These are phyloP conservation scores for Mungos mungo DNA, from an alignment of 2,113 vertebrate species.

Conservation along the genomic window DNA sequence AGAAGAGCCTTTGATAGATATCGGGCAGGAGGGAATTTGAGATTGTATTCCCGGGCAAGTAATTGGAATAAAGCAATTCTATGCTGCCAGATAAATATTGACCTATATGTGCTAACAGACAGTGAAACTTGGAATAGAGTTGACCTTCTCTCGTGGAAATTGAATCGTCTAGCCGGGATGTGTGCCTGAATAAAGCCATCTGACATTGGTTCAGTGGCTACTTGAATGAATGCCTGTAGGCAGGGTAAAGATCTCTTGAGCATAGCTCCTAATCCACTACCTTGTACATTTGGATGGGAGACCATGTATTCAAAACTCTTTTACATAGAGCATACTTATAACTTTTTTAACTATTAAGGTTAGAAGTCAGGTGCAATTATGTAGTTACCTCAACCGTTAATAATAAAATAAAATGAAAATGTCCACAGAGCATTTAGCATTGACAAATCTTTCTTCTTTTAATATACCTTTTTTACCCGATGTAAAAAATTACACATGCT, in stretches of 20 bases:
- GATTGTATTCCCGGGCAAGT: slow-evolving; percentile 58
- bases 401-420: background rate
- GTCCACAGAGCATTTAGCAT: background rate
- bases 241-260: background rate
- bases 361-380: background rate
- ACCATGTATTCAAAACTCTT: background rate
- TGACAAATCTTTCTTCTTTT: background rate
- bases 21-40: slow-evolving; percentile 50
- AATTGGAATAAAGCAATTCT: slow-evolving; percentile 71
- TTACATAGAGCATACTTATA: background rate
- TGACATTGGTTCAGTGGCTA: background rate
- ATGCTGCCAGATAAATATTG: slow-evolving; percentile 60
- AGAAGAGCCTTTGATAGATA: slow-evolving; percentile 42
- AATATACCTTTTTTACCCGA: background rate
- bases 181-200: slow-evolving; percentile 29
- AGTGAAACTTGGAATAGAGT: slow-evolving; percentile 27
- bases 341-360: background rate
- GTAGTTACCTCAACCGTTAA: background rate
- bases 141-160: slow-evolving; percentile 64
- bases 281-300: rapidly evolving
- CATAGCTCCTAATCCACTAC: background rate
- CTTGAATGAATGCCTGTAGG: background rate
- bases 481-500: background rate
- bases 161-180: slow-evolving; percentile 22
- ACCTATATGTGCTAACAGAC: slow-evolving; percentile 50